Base-by-base conservation (phyloP, 2,888 invertebrate genomes). In the Drosophila cognata region DNA sequence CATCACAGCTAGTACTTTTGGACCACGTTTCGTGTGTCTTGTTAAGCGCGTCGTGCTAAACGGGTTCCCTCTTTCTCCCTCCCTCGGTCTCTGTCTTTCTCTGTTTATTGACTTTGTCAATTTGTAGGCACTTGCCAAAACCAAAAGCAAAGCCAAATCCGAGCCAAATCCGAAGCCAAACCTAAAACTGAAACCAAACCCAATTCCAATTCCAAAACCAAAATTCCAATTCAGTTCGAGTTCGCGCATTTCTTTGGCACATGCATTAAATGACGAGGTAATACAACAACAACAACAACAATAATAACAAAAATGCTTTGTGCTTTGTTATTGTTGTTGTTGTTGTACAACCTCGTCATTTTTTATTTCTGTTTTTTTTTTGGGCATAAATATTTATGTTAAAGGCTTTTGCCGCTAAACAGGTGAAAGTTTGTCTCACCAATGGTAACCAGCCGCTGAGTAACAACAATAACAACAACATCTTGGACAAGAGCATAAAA, bases 371-470 rank as follows among this genome's bases (percentile, higher is more conserved):
- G 52, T 38, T 70, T 81, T 50, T 64, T 66, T 86, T 89, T 88
- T 88, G 82, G 77, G 73, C 82, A 85, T 85, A 87, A 84, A 85
- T 89, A 85, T 89, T 85, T 85, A 88, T 85, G 86, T 79, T 84
- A 62, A 84, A 74, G 79, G 82, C 71, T 72, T 71, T 77, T 79
- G 82, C 79, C 82, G 85, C 82, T 77, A 89, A 89, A 84, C 89
- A 86, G 85, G 85, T 88, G 85, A 86, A 86, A 86, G 85, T 89
- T 89, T 77, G 74, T 67, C 74, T 71, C 74, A 71, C 65, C 79
- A 74, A 71, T 66, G 72, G 59, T 72, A 71, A 74, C 71, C 79
- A 74, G 65, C 55, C 41, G 48, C 53, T 68, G 63, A 62, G 51
- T 53, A 64, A 52, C 64, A 76, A 61, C 69, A 67, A 31, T 56